Base-by-base conservation (phyloP, 2,888 invertebrate genomes). In the Drosophila eohydei region DNA sequence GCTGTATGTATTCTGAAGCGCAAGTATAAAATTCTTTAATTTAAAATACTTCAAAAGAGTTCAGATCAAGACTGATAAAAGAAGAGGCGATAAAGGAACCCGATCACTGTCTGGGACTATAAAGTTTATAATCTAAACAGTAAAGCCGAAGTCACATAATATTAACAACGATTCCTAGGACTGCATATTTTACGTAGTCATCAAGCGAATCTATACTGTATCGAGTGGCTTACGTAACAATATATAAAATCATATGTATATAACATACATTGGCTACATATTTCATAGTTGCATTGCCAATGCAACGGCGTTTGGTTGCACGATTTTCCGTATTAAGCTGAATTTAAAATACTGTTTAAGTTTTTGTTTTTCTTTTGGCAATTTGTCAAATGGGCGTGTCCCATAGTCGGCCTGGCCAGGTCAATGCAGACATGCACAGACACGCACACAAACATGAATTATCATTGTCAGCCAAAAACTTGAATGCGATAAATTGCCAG, bases 331-430 rank as follows among this genome's bases (percentile, higher is more conserved):
- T 28, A 41, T 56, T 66, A 68, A 68, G 62, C 59, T 28, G 62
- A 66, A 64, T 80, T 78, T 68, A 68, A 79, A 66, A 21, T 14
- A 34, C 32, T 32, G 14, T 32, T 56, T 55, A 55, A 55, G 54
- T 66, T 64, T 46, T 66, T 46, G 51, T 57, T 61, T 68, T 55
- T 56, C 57, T 48, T 43, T 75, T 89, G 84, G 88, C 90, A 78
- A 76, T 78, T 83, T 88, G 77, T 80, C 88, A 90, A 84, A 71
- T 70, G 87, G 88, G 88, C 72, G 87, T 84, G 76, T 78, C 73
- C 34, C 32, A 50, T 16, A 34, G 16, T 78, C 60, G 54, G 28
- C 52, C 46, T 41, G 43, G 26, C 55, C 68, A 61, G 63, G 52
- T 74, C 46, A 44, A 56, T 60, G 41, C 69, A 56, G 52, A 40